These are phyloP conservation scores for Stratiomys singularior DNA, from an alignment of 2,888 invertebrate species.

Conservation along the genomic window DNA sequence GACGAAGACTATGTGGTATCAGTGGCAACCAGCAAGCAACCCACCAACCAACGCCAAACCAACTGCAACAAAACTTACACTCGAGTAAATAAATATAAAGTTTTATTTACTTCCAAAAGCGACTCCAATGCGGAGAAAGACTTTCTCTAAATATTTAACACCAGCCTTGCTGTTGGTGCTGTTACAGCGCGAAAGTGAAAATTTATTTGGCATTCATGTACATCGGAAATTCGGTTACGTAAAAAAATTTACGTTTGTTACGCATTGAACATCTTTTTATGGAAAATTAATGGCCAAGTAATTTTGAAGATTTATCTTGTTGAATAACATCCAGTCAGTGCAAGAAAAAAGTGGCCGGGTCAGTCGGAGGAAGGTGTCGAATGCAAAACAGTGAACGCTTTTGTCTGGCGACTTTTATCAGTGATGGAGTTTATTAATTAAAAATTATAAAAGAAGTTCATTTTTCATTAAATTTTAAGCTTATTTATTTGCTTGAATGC, in stretches of 20 bases:
- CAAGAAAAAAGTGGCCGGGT: neutral
- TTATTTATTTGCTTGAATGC: neutral
- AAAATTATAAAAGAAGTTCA: no score
- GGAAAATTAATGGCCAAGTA: slow-evolving; percentile 19
- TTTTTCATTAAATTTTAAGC: neutral
- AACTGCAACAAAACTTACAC: slow-evolving; percentile 16
- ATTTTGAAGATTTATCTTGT: slow-evolving; percentile 13
- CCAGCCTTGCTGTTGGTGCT: neutral
- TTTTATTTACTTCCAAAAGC: slow-evolving; percentile 43
- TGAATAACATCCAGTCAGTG: neutral
- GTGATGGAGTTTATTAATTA: no score
- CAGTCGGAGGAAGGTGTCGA: no score
- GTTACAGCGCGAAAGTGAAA: slow-evolving; percentile 28
- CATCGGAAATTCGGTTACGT: slow-evolving; percentile 43
- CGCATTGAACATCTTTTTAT: slow-evolving; percentile 24
- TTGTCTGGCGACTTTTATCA: no score
- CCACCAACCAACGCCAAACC: neutral
- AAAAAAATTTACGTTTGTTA: slow-evolving; percentile 36
- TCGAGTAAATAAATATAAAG: slow-evolving; percentile 26
- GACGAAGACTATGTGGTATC: no score
- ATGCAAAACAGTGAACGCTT: no score
- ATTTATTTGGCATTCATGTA: slow-evolving; percentile 42
- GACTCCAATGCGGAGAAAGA: slow-evolving; percentile 27
- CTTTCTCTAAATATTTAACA: slow-evolving; percentile 46
- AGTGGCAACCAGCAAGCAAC: no score